Conservation (phyloP, 2,888 invertebrate species). For the Lysandra coridon region DNA sequence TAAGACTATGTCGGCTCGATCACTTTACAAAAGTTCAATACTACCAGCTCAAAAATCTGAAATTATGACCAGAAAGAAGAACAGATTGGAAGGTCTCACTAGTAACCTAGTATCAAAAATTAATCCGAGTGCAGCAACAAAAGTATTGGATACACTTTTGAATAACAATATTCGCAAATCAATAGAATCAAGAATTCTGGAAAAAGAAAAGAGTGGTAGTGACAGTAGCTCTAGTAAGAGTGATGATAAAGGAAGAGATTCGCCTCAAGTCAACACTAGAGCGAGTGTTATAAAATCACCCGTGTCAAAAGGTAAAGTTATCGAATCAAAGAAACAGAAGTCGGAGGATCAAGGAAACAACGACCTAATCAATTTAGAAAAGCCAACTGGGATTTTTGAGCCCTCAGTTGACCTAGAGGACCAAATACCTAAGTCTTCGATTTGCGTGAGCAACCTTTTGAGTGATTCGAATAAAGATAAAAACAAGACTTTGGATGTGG, state of each 20-base stretch:
- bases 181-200: constrained; percentile 73
- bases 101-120: constrained; percentile 83
- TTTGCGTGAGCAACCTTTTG: constrained; percentile 65
- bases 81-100: constrained; percentile 81
- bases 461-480: constrained; percentile 68
- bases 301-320: constrained; percentile 72
- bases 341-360: neutral
- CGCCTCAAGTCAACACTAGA: constrained; percentile 68
- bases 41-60: constrained; percentile 76
- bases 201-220: constrained; percentile 63
- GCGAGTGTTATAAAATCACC: constrained; percentile 82
- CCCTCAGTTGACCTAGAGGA: constrained; percentile 85
- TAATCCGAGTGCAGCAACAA: constrained; percentile 75
- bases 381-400: constrained; percentile 86
- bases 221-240: constrained; percentile 59
- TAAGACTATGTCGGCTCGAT: constrained; percentile 75
- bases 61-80: constrained; percentile 83
- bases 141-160: constrained; percentile 74
- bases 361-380: constrained; percentile 65
- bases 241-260: constrained; percentile 62
- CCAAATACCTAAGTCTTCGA: constrained; percentile 82
- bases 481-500: constrained; percentile 57
- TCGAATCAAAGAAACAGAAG: constrained; percentile 66
- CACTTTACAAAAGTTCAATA: constrained; percentile 72
- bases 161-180: constrained; percentile 76